Base-by-base conservation (phyloP, 2,113 vertebrate genomes). In the Panurus biarmicus region DNA sequence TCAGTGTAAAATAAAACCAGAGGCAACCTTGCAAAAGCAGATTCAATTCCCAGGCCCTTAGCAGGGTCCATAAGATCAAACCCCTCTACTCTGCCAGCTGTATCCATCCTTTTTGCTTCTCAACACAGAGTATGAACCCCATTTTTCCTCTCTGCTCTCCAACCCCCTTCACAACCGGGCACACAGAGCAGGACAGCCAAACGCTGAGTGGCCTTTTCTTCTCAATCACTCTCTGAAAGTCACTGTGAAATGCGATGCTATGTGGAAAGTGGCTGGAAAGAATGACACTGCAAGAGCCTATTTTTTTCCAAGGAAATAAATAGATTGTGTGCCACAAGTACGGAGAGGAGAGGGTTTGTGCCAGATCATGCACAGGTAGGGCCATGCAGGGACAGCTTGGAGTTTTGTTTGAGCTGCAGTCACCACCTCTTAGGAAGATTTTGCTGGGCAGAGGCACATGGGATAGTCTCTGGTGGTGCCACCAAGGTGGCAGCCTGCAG, bases 241-340 rank as follows among this genome's bases (percentile, higher is more conserved):
- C 90, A 70, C 94, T 4, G 17, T 23, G 95, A 97, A 97, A 98
- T 25, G 75, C 3, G 26, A 96, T 94, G 93, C 92, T 97, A 58
- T 15, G 74, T 92, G 92, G 96, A 98, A 97, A 97, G 93, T 50
- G 62, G 10, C 90, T 98, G 97, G 97, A 98, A 97, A 97, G 93
- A 97, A 97, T 96, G 96, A 97, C 95, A 96, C 95, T 47, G 57
- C 35, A 48, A 91, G 77, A 95, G 70, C 65, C 61, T 90, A 11
- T 65, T 36, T 89, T 87, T 97, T 97, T 96, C 93, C 93, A 19
- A 95, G 86, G 95, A 98, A 97, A 97, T 97, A 98, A 97, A 97
- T 94, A 94, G 96, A 95, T 77, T 5, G 20, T 76, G 92, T 54
- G 4, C 58, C 44, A 78, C 3, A 20, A 84, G 76, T 20, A 19